Base-by-base conservation (phyloP, 2,113 vertebrate genomes). In the Sebastes fasciatus region DNA sequence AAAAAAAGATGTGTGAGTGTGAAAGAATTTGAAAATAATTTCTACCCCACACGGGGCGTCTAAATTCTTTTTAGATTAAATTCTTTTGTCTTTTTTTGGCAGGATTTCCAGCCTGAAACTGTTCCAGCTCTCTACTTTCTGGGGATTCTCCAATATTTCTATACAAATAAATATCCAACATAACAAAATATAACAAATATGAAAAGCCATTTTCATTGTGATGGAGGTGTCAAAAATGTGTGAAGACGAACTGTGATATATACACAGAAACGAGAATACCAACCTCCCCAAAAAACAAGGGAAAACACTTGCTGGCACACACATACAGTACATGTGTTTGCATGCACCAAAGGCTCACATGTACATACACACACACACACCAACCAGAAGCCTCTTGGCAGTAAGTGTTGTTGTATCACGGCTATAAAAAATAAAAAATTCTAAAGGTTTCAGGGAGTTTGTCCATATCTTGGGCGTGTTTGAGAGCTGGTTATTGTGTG, bases 341-440 rank as follows among this genome's bases (percentile, higher is more conserved):
- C 5, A 71, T 34, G 26, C 26, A 23, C 60, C 13, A 23, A 21
- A 6, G 66, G 26, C 68, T 72, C 55, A 57, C 48, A 21, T 46
- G 16, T 8, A 26, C 49, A 61, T 17, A 51, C 34, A 51, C 57
- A 49, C 17, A 34, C 8, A 34, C n/a, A 66, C n/a, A 34, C 52
- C 17, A 17, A 10, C 14, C 9, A 23, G 12, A 57, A 23, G 48
- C 67, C 6, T 66, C 21, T 68, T 76, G 61, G 70, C 75, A 82
- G 48, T 46, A 46, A 46, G 6, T 46, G 6, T 9, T 46, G 45
- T 46, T 6, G 26, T 26, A 26, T 26, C 26, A 26, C 2, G 26
- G 26, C 26, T 26, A 26, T 26, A 26, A 26, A 26, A 26, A 26
- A 26, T 3, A 26, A 2, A 3, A 52, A 23, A 21, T 54, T 19